Evolutionary conservation across 2,113 vertebrate species (phyloP).

Genomic region (Phoxinus phoxinus): DNA sequence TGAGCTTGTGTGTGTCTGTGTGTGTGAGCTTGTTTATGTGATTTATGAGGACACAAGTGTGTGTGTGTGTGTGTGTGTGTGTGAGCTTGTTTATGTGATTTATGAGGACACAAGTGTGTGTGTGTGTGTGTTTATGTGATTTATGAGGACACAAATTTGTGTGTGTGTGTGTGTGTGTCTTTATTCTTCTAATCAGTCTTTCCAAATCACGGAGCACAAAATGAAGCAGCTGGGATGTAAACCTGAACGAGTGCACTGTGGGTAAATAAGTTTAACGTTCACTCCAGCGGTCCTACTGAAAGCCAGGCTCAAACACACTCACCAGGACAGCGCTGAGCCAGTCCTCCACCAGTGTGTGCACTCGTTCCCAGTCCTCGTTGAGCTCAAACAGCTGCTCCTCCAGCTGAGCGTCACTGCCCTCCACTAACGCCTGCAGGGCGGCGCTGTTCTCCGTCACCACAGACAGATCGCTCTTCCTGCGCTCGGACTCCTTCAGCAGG

Average conservation of each 20-base stretch:
- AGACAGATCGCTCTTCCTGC: constrained; percentile 84
- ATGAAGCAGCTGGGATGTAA: neutral
- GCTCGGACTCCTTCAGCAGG: constrained; percentile 90
- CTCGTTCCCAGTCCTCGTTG: constrained; percentile 85
- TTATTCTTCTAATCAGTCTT: neutral
- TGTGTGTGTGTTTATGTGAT: too few relatives aligned
- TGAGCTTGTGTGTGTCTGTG: neutral
- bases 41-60: too few relatives aligned
- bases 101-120: too few relatives aligned
- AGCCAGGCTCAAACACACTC: constrained; percentile 45
- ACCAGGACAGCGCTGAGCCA: constrained; percentile 92
- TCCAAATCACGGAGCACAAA: neutral
- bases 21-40: too few relatives aligned
- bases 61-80: too few relatives aligned
- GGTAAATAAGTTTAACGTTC: neutral
- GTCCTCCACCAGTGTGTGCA: constrained; percentile 89
- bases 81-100: too few relatives aligned
- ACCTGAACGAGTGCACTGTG: neutral
- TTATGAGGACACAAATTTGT: too few relatives aligned
- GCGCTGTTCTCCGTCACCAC: constrained; percentile 85
- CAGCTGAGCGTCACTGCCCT: constrained; percentile 83
- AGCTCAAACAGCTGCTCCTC: constrained; percentile 87
- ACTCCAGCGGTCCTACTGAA: neutral
- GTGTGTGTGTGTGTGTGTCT: neutral
- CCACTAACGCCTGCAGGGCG: constrained; percentile 84